Evolutionary conservation across 2,888 invertebrate species (phyloP), one percentile per base, ranked within the genome.

Genomic region (Halictus ligatus): DNA sequence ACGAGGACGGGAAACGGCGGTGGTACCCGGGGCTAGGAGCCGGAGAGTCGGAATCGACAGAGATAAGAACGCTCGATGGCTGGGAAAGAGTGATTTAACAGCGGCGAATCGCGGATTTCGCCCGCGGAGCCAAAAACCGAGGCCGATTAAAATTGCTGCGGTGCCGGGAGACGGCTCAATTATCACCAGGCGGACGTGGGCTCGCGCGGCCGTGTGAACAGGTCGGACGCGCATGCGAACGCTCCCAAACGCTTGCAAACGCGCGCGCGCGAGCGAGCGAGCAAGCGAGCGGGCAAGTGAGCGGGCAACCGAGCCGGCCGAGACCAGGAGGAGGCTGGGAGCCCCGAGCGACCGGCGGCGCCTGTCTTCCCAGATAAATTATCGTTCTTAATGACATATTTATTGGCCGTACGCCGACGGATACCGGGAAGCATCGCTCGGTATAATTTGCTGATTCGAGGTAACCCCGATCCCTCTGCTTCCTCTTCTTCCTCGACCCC

Each of bases 311-410:
- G 35, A 35, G 35, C 35, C 35, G 35, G 13, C 64, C 15, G 58
- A 50, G 58, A 58, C 64, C 67, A 46, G 43, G 69, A 77, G 75
- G 76, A 80, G 25, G 48, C 54, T 7, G 35, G 80, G 80, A 71
- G 75, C 90, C 88, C 46, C 75, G 71, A 75, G 88, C 88, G 83
- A 83, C 64, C 85, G 76, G 58, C 80, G 75, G 88, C 83, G 86
- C 84, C 89, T 83, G 88, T 88, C 84, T 79, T 76, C 80, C 48
- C 29, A 82, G 84, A 88, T 92, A 93, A 93, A 93, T 92, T 92
- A 92, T 92, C 87, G 79, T 91, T 86, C 80, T 87, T 92, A 92
- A 93, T 92, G 92, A 91, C 91, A 92, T 92, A 93, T 92, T 93
- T 92, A 92, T 92, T 75, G 91, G 80, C 85, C 84, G 81, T 72